These are phyloP conservation scores for Pagrus major DNA, from an alignment of 2,113 vertebrate genomes.

Conservation along the genomic window DNA sequence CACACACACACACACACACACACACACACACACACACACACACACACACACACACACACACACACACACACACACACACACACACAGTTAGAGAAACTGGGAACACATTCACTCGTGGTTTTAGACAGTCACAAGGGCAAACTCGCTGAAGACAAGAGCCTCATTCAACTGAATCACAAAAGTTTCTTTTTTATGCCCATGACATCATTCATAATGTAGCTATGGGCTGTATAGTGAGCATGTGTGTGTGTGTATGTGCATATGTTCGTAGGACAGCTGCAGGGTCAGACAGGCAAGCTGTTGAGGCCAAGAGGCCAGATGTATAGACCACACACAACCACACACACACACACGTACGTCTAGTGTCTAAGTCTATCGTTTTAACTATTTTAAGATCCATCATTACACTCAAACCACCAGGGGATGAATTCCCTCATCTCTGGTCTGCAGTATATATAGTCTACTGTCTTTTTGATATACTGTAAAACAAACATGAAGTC, in stretches of 20 bases:
- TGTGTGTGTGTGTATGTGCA: conserved; percentile 4
- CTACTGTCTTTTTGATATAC: background rate
- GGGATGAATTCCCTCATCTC: background rate
- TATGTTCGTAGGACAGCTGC: conserved; percentile 47
- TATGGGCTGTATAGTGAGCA: background rate
- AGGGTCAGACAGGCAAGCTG: conserved; percentile 48
- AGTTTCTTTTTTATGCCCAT: conserved; percentile 7
- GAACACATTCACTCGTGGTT: background rate
- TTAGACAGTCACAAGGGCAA: conserved; percentile 2
- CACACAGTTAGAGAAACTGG: conserved; percentile 5
- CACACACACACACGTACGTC: background rate
- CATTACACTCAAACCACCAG: background rate
- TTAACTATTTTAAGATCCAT: background rate
- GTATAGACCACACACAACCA: conserved; percentile 54
- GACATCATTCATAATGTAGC: conserved; percentile 15
- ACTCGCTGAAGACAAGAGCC: background rate
- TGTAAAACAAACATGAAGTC: background rate
- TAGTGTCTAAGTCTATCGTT: too few relatives aligned
- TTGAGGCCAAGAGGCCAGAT: conserved; percentile 49
- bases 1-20: background rate
- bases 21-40: conserved; percentile 3
- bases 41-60: conserved; percentile 6
- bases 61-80: conserved; percentile 14
- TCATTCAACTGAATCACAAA: conserved; percentile 4
- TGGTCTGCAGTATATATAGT: background rate